Percentiles rank a stretch among this genome's conserved stretches.
Evolutionary conservation across 2,113 vertebrate species (phyloP).

Genomic region (Podiceps cristatus): DNA sequence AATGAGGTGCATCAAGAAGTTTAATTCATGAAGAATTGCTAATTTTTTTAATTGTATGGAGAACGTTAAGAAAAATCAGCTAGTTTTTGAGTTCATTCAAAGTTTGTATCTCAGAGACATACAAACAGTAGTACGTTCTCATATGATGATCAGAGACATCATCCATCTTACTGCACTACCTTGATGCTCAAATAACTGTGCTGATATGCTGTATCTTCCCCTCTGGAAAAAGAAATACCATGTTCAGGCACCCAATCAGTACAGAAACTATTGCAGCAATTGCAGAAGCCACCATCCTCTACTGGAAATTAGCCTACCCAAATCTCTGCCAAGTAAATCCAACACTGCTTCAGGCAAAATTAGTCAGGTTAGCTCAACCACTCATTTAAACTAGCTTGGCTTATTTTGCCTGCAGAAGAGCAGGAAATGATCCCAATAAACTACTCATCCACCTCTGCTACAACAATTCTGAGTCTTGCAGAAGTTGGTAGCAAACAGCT

Average conservation of each 20-base stretch:
- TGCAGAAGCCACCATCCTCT: neutral
- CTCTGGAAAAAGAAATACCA: neutral
- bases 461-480: neutral
- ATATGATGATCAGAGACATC: too few species aligned
- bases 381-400: neutral
- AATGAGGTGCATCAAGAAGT: neutral
- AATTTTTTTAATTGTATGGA: neutral
- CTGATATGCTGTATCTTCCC: neutral
- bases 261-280: neutral
- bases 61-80: neutral
- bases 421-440: neutral
- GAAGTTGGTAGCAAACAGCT: neutral
- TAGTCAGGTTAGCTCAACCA: neutral
- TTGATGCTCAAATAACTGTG: neutral
- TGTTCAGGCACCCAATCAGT: accelerated
- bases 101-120: neutral
- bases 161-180: too few species aligned
- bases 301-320: neutral
- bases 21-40: neutral
- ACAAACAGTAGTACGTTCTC: too few species aligned
- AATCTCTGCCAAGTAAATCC: neutral
- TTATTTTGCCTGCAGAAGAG: neutral
- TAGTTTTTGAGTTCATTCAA: neutral
- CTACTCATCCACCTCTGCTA: neutral
- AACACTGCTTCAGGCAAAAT: neutral